Conservation (phyloP, 2,797 vertebrate species). For the Pseudomugil gertrudae region DNA sequence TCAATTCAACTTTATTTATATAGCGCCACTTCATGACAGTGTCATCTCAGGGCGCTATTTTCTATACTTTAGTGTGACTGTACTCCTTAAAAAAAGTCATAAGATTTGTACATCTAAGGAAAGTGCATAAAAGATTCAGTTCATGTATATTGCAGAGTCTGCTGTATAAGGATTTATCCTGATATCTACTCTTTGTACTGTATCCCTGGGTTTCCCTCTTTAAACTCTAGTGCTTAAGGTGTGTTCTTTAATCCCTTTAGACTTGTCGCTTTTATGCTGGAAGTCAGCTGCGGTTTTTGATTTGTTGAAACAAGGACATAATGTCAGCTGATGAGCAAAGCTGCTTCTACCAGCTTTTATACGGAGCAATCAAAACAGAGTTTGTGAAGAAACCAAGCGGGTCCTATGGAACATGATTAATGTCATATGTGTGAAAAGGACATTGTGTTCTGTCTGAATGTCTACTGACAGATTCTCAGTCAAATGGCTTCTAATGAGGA, state of each 20-base stretch:
- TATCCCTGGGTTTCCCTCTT: neutral
- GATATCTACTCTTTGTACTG: neutral
- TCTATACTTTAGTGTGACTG: neutral
- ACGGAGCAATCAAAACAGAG: slow-evolving; percentile 20
- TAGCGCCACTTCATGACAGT: too few species aligned
- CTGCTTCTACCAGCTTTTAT: slow-evolving; percentile 1
- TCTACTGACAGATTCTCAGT: slow-evolving; percentile 14
- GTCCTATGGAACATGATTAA: slow-evolving; percentile 11
- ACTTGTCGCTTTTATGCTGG: slow-evolving; percentile 9
- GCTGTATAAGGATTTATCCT: neutral
- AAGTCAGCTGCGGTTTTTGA: slow-evolving; percentile 17
- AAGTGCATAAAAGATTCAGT: neutral
- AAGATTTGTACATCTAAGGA: neutral
- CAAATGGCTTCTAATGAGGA: slow-evolving; percentile 49
- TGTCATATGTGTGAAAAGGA: slow-evolving; percentile 7
- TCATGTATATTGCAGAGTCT: neutral
- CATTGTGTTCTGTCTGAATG: slow-evolving; percentile 2
- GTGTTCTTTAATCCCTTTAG: neutral
- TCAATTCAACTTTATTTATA: too few species aligned
- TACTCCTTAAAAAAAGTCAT: neutral
- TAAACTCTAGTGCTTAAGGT: neutral
- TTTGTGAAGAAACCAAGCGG: slow-evolving; percentile 6
- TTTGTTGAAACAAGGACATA: slow-evolving; percentile 16
- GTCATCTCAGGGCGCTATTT: too few species aligned
- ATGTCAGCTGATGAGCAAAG: slow-evolving; percentile 30